phyloP scores from a whole-genome alignment of 2,113 vertebrate genomes.

The Tachuris rubrigastra region DNA sequence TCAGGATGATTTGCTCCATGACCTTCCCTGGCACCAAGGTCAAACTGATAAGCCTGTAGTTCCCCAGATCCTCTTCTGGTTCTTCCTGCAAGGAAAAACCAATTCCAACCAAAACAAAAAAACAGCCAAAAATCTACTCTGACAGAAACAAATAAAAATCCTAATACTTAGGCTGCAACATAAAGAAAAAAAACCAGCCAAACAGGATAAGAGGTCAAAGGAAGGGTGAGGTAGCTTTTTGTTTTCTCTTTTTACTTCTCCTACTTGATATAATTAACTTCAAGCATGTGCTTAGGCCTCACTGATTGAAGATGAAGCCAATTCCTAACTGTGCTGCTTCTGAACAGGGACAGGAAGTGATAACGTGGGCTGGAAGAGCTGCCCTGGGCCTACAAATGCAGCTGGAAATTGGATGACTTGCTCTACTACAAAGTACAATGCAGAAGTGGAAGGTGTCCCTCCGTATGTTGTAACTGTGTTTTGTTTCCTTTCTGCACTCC shows the following conservation, averaged over 20 bases:
- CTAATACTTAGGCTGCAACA: not conserved
- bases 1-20: not conserved
- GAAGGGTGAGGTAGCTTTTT: not conserved
- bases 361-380: rapidly evolving
- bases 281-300: not conserved
- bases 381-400: rapidly evolving
- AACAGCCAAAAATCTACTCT: not conserved
- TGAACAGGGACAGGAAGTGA: not conserved
- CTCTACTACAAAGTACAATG: not conserved
- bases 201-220: not conserved
- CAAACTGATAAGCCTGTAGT: not conserved
- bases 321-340: not conserved
- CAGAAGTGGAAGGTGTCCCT: not conserved
- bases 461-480: not conserved
- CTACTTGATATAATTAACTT: not conserved
- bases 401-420: not conserved
- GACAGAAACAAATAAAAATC: not conserved
- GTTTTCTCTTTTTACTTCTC: not conserved
- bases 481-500: not conserved
- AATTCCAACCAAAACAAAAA: not conserved
- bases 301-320: not conserved
- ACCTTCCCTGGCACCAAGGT: not conserved
- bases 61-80: not conserved
- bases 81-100: not conserved
- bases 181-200: rapidly evolving